Base-by-base conservation (phyloP, 2,113 vertebrate species). In the Oceanites oceanicus region DNA sequence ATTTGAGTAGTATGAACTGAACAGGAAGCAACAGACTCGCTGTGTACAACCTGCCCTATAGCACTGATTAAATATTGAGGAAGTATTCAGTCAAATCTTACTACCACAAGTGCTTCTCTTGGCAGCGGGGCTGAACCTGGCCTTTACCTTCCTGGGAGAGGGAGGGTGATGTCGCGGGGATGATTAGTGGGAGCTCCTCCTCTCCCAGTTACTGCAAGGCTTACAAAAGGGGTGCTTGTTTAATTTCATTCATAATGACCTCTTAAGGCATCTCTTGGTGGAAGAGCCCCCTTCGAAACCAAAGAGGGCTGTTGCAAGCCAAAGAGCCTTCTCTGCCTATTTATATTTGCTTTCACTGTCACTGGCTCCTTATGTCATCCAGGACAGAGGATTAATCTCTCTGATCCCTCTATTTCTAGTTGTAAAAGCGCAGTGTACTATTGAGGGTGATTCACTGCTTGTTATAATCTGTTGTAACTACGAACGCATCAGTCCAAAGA, bases 401-500 rank as follows among this genome's bases (percentile, higher is more conserved):
- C 89, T 96, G 89, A 97, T 92, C 94, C 63, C n/a, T 95, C 84
- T 96, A 94, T 97, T 97, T 96, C 97, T 93, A 92, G 94, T 95
- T 95, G 92, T 91, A 95, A 95, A 88, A 94, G 81, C 36, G 0
- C 89, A 79, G 42, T 56, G 45, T 85, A 62, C 67, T 93, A 17
- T 40, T 76, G 87, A 79, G 87, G 67, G 67, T 91, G 89, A 95
- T 83, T 96, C 45, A 36, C 53, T 62, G 30, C 49, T 84, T 79
- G 38, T 90, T 87, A 73, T 76, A 93, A 83, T 95, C 87, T 91
- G 66, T 91, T 95, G 77, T 95, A 94, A 82, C 63, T 82, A 55
- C 0, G 2, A 66, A 87, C 4, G 5, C n/a, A 58, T 77, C 67
- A 52, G 66, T 92, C 30, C 38, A 65, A 95, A 70, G 66, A 66